Percentiles rank a stretch among this genome's conserved stretches.
Conservation (phyloP, 1,140 invertebrate species). For the Charaxes varanes region DNA sequence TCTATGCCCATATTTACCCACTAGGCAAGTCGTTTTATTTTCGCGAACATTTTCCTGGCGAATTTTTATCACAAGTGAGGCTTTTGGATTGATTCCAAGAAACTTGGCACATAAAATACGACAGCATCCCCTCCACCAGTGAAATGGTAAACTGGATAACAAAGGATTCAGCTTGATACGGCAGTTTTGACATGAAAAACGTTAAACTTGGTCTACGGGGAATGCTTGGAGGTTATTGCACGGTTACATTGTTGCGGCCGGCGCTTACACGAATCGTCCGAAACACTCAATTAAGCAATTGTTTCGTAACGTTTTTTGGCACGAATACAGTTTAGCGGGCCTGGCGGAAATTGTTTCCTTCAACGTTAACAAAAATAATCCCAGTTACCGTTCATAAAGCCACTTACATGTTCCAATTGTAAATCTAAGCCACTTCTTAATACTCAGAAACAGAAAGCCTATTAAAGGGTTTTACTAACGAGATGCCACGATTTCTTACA, state of each 20-base stretch:
- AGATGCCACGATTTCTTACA: no score
- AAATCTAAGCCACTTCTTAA: no score
- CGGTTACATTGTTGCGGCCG: constrained; percentile 6
- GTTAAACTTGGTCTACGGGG: constrained; percentile 27
- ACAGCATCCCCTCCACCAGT: constrained; percentile 18
- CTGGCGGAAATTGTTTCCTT: no score
- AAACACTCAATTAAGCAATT: constrained; percentile 10
- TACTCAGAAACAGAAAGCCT: no score
- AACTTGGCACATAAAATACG: constrained; percentile 14
- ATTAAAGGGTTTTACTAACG: no score
- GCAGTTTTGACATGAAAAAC: constrained; percentile 36
- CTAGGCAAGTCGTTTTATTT: constrained; percentile 4
- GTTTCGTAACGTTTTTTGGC: no score
- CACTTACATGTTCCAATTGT: no score
- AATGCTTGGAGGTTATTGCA: constrained; percentile 19
- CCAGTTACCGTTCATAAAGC: no score
- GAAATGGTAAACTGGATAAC: constrained; percentile 39
- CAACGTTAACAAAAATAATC: no score
- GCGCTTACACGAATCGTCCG: constrained; percentile 3
- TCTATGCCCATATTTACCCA: no score
- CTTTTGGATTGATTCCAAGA: constrained; percentile 15
- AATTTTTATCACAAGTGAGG: constrained; percentile 30
- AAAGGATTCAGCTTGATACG: constrained; percentile 31
- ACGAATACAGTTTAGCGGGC: no score
- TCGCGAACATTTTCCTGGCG: constrained; percentile 21